Evolutionary conservation across 2,113 vertebrate genomes (phyloP).

Genomic region (Donacobius atricapilla): DNA sequence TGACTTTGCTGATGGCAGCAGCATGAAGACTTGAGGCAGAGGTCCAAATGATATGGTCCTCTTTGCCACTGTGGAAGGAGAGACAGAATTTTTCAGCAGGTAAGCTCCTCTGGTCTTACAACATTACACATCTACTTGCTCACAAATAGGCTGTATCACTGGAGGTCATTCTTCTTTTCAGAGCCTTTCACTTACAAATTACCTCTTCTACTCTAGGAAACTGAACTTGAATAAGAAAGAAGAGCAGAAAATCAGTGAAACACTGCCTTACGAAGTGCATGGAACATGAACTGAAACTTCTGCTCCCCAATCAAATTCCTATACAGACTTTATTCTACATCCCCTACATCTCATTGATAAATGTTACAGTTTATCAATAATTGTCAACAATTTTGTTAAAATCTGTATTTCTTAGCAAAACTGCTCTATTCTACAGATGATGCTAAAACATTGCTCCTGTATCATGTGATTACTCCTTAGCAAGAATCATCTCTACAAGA

Average conservation of each 20-base stretch:
- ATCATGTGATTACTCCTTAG: neutral
- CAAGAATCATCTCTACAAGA: neutral
- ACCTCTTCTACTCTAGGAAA: neutral
- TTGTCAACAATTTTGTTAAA: neutral
- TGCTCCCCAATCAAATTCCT: neutral
- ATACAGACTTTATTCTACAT: neutral
- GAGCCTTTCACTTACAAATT: neutral
- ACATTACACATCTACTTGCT: accelerated
- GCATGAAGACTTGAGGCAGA: neutral
- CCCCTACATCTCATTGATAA: neutral
- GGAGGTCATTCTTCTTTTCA: neutral
- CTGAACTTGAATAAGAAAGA: neutral
- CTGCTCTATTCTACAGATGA: neutral
- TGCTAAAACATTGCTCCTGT: neutral
- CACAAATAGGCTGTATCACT: neutral
- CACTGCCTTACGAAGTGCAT: neutral
- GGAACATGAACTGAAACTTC: neutral
- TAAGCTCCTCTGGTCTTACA: neutral
- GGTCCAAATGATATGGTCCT: neutral
- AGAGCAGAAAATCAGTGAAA: neutral
- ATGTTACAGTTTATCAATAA: neutral
- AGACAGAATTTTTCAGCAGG: neutral
- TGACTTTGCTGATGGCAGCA: neutral
- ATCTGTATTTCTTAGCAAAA: neutral
- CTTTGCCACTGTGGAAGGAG: neutral